Evolutionary conservation across 1,140 invertebrate genomes (phyloP), one percentile per base, ranked within the genome.

Genomic region (Ceratina japonica): DNA sequence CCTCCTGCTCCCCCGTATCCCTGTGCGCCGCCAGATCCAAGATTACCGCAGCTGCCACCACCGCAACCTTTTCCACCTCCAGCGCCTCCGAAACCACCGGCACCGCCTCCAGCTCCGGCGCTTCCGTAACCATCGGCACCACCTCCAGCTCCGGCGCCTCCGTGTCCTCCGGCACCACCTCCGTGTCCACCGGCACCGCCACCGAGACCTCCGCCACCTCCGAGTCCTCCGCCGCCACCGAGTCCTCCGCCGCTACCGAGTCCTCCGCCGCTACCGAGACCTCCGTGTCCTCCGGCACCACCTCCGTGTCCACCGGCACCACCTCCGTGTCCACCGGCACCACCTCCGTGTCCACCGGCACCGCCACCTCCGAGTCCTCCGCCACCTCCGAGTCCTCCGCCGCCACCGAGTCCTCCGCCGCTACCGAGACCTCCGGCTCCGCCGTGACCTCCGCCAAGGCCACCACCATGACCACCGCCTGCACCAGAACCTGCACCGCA

Each of bases 401-500:
- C 63, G 18, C 54, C 54, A 18, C 15, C 64, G 15, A 16, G 15
- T 18, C 65, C 56, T 0, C 61, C 64, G 10, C 1, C 66, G 2
- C 37, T 0, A 4, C 75, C 75, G 7, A 52, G 24, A 10, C 68
- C 70, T 18, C 27, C 27, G 4, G 27, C 27, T 31, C 27, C 27
- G 27, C 2, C 27, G 27, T n/a, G 7, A 10, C 27, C 52, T 80
- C 75, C 75, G 7, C 49, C 81, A 0, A 24, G 24, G 2, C 68
- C 63, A 15, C 62, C 64, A 0, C 64, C 64, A 13, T 27, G 18
- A 0, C 62, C 62, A 2, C 44, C 44, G 0, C 12, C 73, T 12
- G 64, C 37, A 0, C 66, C 76, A 7, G 16, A 15, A 0, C 81
- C 78, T 49, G 72, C 72, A 16, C 27, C 63, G 16, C 61, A 31